Conservation (phyloP, 2,113 vertebrate genomes). For the Neofelis nebulosa region DNA sequence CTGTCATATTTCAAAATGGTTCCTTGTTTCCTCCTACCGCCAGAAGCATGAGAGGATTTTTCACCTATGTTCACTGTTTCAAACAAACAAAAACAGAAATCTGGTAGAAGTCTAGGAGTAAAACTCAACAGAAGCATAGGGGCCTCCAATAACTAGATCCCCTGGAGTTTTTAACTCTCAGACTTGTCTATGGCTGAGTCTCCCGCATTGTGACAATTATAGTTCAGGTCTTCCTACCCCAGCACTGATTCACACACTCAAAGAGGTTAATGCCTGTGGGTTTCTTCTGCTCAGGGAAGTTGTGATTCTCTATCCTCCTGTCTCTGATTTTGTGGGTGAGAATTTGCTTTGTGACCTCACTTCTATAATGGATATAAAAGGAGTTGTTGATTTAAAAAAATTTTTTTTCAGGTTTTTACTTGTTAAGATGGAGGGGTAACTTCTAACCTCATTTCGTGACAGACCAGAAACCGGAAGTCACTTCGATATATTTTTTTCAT, state of each 20-base stretch:
- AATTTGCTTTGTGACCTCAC: background rate
- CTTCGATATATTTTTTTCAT: background rate
- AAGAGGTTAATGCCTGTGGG: background rate
- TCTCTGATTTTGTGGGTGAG: background rate
- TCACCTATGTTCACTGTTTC: background rate
- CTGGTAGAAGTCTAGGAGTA: background rate
- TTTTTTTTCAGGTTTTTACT: background rate
- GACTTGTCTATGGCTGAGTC: background rate
- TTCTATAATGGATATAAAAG: background rate
- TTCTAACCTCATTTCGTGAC: background rate
- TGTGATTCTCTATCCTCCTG: background rate
- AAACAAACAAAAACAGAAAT: background rate
- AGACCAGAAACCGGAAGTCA: background rate
- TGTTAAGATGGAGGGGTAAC: background rate
- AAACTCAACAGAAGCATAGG: background rate
- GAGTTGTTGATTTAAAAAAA: background rate
- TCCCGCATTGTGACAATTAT: background rate
- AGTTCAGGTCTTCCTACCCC: background rate
- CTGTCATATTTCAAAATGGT: background rate
- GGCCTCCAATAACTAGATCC: background rate
- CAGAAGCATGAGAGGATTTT: background rate
- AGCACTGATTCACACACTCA: fast-evolving
- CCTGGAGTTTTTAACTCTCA: background rate
- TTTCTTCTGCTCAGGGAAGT: background rate
- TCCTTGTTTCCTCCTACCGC: background rate